These are phyloP conservation scores for Dastarcus helophoroides DNA, from an alignment of 2,888 invertebrate genomes.

Conservation along the genomic window DNA sequence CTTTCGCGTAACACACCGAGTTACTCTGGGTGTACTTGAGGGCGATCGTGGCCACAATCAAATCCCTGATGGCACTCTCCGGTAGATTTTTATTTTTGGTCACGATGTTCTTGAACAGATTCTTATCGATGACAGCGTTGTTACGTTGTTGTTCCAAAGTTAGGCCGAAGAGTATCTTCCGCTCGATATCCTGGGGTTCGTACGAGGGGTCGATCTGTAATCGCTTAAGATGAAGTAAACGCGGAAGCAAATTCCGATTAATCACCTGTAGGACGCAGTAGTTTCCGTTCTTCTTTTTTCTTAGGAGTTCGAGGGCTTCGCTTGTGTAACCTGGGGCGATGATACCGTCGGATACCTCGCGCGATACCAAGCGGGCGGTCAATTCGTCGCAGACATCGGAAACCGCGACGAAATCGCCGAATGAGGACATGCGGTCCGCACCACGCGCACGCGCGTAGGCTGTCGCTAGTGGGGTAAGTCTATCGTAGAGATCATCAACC, in stretches of 20 bases:
- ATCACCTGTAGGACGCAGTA: slow-evolving; percentile 76
- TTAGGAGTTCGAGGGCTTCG: slow-evolving; percentile 74
- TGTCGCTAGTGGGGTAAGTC: slow-evolving; percentile 68
- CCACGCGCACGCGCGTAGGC: slow-evolving; percentile 96
- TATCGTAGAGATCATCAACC: slow-evolving; percentile 71
- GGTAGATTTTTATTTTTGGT: slow-evolving; percentile 57
- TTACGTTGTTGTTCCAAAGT: slow-evolving; percentile 83
- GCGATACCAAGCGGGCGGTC: slow-evolving; percentile 86
- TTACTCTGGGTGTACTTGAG: slow-evolving; percentile 98
- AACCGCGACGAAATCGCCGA: slow-evolving; percentile 93
- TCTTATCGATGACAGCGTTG: slow-evolving; percentile 67
- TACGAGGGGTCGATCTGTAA: slow-evolving; percentile 72
- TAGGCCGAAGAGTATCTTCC: slow-evolving; percentile 72
- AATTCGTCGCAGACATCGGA: slow-evolving; percentile 82
- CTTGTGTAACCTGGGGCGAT: slow-evolving; percentile 85
- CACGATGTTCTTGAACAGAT: slow-evolving; percentile 73
- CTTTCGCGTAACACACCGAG: slow-evolving; percentile 91
- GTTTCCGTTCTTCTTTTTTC: slow-evolving; percentile 87
- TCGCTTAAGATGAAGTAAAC: neutral
- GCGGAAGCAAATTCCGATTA: slow-evolving; percentile 2
- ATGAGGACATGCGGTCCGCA: slow-evolving; percentile 97
- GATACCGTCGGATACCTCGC: slow-evolving; percentile 96
- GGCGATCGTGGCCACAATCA: slow-evolving; percentile 91
- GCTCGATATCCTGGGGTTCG: slow-evolving; percentile 69
- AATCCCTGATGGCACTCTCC: slow-evolving; percentile 68